These are phyloP conservation scores for Neodiprion virginianus DNA, from an alignment of 1,140 invertebrate species.

Conservation along the genomic window DNA sequence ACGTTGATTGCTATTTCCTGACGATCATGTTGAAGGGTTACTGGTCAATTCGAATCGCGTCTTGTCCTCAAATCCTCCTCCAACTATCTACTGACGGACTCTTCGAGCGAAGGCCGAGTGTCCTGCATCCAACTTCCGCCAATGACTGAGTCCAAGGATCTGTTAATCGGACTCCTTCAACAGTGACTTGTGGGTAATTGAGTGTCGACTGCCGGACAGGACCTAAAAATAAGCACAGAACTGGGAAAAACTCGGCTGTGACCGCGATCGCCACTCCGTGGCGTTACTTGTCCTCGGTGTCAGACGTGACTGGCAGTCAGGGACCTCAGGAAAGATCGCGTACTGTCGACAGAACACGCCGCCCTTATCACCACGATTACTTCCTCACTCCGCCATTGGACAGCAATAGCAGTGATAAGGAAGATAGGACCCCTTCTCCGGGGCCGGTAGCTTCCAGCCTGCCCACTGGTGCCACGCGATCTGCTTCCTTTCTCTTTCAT, in stretches of 20 bases:
- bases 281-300: conserved; percentile 10
- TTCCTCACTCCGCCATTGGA: conserved; percentile 15
- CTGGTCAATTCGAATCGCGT: not conserved
- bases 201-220: too few species aligned
- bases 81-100: not conserved
- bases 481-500: not conserved
- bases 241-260: not conserved
- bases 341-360: conserved; percentile 3
- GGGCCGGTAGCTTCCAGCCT: not conserved
- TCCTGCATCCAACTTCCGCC: too few species aligned
- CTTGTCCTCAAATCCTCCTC: not conserved
- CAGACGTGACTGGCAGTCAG: not conserved
- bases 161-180: too few species aligned
- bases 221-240: too few species aligned
- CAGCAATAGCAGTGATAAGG: conserved; percentile 13
- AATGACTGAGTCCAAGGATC: too few species aligned
- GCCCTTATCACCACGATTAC: conserved; percentile 12
- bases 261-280: conserved; percentile 3
- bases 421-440: conserved; percentile 10
- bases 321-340: not conserved
- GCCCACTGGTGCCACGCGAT: not conserved
- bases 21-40: not conserved
- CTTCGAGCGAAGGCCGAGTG: too few species aligned
- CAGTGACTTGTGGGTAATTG: too few species aligned
- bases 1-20: not conserved